A percentile compares a stretch with the other conserved stretches of the same genome.
Evolutionary conservation across 2,113 vertebrate species (phyloP).

Genomic region (Zapornia atra): DNA sequence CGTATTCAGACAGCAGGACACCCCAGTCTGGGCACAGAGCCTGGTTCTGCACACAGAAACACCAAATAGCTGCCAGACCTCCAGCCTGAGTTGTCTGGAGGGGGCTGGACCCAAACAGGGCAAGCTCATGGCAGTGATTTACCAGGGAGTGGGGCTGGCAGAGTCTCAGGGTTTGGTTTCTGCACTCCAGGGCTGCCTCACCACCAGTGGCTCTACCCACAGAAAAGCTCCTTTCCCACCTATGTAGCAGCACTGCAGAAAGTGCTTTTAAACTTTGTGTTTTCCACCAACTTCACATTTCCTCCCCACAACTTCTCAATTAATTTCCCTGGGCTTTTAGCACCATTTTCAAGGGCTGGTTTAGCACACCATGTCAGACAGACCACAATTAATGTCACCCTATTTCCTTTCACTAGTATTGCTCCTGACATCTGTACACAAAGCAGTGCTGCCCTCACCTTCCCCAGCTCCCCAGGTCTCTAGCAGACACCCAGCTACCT

Average conservation of each 20-base stretch:
- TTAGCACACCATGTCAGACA: neutral
- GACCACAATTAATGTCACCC: neutral
- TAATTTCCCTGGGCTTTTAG: neutral
- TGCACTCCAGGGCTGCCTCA: neutral
- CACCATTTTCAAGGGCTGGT: neutral
- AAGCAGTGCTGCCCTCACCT: neutral
- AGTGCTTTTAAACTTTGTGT: neutral
- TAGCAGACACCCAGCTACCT: neutral
- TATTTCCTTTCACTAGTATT: neutral
- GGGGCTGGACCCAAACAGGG: neutral
- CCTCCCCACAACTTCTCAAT: neutral
- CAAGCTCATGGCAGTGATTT: accelerated
- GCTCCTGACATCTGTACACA: neutral
- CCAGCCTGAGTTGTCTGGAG: neutral
- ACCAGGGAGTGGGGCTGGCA: neutral
- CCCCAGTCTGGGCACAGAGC: neutral
- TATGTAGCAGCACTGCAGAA: neutral
- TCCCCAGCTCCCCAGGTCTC: neutral
- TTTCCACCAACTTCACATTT: neutral
- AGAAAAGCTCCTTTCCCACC: neutral
- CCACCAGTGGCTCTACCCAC: neutral
- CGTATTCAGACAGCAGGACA: accelerated
- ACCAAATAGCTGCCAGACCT: neutral
- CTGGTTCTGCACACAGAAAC: neutral
- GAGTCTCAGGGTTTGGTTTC: neutral